Evolutionary conservation across 2,797 vertebrate genomes (phyloP), one percentile per base, ranked within the genome.

Genomic region (Lepus oiostolus): DNA sequence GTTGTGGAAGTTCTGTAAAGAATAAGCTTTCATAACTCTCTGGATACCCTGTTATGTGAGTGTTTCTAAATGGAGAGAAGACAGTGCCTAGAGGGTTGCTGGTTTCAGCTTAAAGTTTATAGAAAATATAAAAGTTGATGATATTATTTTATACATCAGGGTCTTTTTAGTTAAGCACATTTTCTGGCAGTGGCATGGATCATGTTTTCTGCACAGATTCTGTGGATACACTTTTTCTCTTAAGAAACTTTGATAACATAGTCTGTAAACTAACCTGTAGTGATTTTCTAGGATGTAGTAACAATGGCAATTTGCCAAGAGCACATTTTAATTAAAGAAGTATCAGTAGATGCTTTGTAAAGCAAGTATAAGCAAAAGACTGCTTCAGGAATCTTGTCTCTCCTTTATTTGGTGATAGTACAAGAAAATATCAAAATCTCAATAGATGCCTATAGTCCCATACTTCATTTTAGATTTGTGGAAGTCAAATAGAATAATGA

Each of bases 131-230:
- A 89, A 84, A 79, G 68, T 47, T 82, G 86, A 88, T 38, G 24
- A 2, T 85, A 35, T 83, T 84, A 19, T 90, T 85, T 95, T 91
- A 26, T 77, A 35, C 26, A 21, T 88, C 4, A 80, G 13, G 6
- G 4, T 90, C 54, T 68, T 38, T 11, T 87, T 88, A 77, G 16
- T 76, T 26, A 83, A 32, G 7, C 32, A 88, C 3, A 68, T 88
- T 96, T 95, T 85, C 38, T 77, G 26, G 30, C 21, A 70, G 30
- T 60, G 19, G 62, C 2, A 19, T 85, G 50, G 2, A 14, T 70
- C 68, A 32, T 85, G 28, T 81, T 95, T 68, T 90, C 72, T 93
- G 47, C n/a, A 80, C 42, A 42, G 72, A 92, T 22, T 79, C 76
- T 82, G 4, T 81, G 26, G 50, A 91, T 84, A 80, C 1, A 76